Base-by-base conservation (phyloP, 2,888 invertebrate genomes). In the Rotaria magnacalcarata region DNA sequence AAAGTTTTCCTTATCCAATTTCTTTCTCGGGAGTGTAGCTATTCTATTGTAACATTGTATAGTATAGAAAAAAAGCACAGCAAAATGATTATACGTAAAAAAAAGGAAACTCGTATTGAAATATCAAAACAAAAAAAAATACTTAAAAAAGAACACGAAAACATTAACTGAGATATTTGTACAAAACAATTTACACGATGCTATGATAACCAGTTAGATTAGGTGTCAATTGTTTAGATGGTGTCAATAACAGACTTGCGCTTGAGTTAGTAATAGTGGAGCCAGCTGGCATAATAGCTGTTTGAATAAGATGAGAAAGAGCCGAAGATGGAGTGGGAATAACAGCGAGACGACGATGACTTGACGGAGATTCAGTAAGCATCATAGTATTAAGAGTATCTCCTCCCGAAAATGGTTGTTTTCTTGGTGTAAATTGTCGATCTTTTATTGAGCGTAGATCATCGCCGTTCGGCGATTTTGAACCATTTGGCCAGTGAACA, bases 301-400 rank as follows among this genome's bases (percentile, higher is more conserved):
- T 47, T 80, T 80, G 80, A 80, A 80, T 80, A 4, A 80, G n/a
- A 80, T 80, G 47, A 24, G 80, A 80, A 24, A 80, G n/a, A 14
- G 80, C 80, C 41, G 80, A 80, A 19, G 80, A 80, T 80, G 80
- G 41, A 43, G 75, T 14, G 6, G 75, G 75, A 11, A 75, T 43
- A 14, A 34, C 34, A n/a, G 43, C n/a, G 3, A 24, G 47, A 41
- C 80, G 80, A 80, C 47, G 80, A n/a, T 47, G 80, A 80, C 24
- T 47, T n/a, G 47, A 80, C 34, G 80, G 80, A 47, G 80, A 80
- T 47, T 47, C 80, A 67, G 5, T 41, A 14, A 80, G 43, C 34
- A 34, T 34, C 14, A 34, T 41, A 34, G 67, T 67, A 34, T 67
- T 67, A 34, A 67, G 19, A 34, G 11, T 16, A 34, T 67, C 34